Evolutionary conservation across 2,113 vertebrate species (phyloP).

Genomic region (Todiramphus chloris): DNA sequence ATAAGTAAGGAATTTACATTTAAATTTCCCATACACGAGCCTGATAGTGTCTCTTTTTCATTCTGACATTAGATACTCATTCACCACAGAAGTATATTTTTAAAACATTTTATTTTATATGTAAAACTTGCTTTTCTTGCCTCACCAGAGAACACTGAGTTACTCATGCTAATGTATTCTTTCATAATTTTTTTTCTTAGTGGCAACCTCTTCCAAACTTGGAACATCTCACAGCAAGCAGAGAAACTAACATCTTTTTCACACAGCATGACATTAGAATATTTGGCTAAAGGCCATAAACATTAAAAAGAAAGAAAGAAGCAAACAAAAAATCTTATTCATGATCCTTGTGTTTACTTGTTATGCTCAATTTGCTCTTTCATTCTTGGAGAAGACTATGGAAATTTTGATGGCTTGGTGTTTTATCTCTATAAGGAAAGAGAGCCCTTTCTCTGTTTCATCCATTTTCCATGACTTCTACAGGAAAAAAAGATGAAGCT

Average conservation of each 20-base stretch:
- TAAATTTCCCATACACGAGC: background rate
- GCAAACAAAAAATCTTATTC: constrained; percentile 1
- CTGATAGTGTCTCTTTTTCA: background rate
- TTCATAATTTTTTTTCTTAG: background rate
- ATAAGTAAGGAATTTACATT: background rate
- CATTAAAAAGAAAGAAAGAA: constrained; percentile 13
- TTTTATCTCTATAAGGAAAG: background rate
- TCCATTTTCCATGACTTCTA: background rate
- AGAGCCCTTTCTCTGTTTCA: background rate
- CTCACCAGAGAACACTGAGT: background rate
- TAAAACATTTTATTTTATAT: constrained; percentile 21
- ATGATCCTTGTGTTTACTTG: constrained; percentile 18
- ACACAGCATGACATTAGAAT: constrained; percentile 30
- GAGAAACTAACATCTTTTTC: constrained; percentile 56
- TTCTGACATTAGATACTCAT: background rate
- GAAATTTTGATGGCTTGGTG: background rate
- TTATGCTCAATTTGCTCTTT: constrained; percentile 21
- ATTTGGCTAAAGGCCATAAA: constrained; percentile 52
- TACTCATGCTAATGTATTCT: constrained; percentile 20
- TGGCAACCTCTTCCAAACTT: constrained; percentile 38
- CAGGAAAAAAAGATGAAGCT: background rate
- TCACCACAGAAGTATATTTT: background rate
- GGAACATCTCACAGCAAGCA: constrained; percentile 49
- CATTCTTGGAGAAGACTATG: background rate
- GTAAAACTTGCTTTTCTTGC: constrained; percentile 26